Evolutionary conservation across 2,797 vertebrate species (phyloP), one percentile per base, ranked within the genome.

Genomic region (Gymnodraco acuticeps): DNA sequence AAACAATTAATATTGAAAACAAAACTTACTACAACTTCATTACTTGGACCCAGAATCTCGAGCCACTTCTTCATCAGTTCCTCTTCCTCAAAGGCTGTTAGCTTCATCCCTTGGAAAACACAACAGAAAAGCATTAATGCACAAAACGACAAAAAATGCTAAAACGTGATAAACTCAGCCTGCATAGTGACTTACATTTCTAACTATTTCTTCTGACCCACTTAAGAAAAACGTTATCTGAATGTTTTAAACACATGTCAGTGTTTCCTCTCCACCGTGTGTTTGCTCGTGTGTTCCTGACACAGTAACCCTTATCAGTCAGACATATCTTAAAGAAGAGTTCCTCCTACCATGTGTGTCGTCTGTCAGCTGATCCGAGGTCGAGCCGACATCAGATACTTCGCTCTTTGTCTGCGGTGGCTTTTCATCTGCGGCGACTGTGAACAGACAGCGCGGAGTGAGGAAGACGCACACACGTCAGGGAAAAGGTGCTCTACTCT

Each of bases 1-100:
- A 14, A 74, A 15, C 3, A 68, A 46, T 17, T 62, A 15, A 14
- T 17, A 67, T 68, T 68, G 38, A 66, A 63, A 51, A 31, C 8
- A 13, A 60, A 61, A 96, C 98, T 82, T 94, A 99, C 98, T 73
- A 97, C 94, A 78, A 99, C 95, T 94, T 99, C 96, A 75, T 96
- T 97, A 87, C 95, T 96, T 1, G 93, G 90, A 17, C 97, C 97
- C 80, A 99, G 94, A 89, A 96, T 94, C 62, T 90, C 94, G 88
- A 96, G 95, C 98, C 98, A 99, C 81, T 97, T 99, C 77, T 91
- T 92, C 87, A 93, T 90, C 1, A 95, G 71, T 65, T 90, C 85
- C 41, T 95, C 92, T 80, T 97, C 98, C 82, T 95, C 93, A 45
- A 83, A 79, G 5, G 59, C n/a, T 10, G 89, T 93, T 10, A 92